A percentile compares a stretch with the other conserved stretches of the same genome.
These are phyloP conservation scores for Coelogynopora nodosa DNA, from an alignment of 2,888 invertebrate genomes.

Conservation along the genomic window DNA sequence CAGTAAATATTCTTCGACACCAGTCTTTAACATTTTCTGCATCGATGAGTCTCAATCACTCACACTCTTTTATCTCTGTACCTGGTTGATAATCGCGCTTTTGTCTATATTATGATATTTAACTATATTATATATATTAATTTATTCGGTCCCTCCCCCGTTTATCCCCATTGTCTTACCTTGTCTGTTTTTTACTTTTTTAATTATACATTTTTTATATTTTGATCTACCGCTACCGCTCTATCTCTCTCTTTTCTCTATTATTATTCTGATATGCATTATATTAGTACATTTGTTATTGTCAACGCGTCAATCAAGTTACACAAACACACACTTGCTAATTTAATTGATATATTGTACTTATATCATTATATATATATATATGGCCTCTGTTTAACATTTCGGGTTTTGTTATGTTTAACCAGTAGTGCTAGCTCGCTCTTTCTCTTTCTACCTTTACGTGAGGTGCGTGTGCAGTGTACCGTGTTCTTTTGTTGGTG, in stretches of 20 bases:
- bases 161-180: slow-evolving; percentile 17
- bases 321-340: not conserved
- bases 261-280: slow-evolving; percentile 23
- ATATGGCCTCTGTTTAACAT: slow-evolving; percentile 17
- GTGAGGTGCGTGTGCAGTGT: not conserved
- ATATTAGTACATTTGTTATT: not conserved
- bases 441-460: not conserved
- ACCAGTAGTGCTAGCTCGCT: not conserved
- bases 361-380: not conserved
- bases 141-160: not conserved
- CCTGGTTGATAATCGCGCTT: slow-evolving; percentile 29
- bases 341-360: not conserved
- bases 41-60: not conserved
- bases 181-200: slow-evolving; percentile 31
- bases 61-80: not conserved
- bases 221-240: not conserved
- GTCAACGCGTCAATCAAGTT: not conserved
- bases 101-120: not conserved
- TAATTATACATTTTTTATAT: slow-evolving; percentile 31
- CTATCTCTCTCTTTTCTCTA: slow-evolving; percentile 13
- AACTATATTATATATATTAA: not conserved
- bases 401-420: slow-evolving; percentile 27
- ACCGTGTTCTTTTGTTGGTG: not conserved
- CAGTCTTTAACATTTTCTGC: not conserved
- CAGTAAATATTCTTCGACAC: too few relatives aligned